These are phyloP conservation scores for Tragelaphus eurycerus DNA, from an alignment of 2,797 vertebrate species.

Conservation along the genomic window DNA sequence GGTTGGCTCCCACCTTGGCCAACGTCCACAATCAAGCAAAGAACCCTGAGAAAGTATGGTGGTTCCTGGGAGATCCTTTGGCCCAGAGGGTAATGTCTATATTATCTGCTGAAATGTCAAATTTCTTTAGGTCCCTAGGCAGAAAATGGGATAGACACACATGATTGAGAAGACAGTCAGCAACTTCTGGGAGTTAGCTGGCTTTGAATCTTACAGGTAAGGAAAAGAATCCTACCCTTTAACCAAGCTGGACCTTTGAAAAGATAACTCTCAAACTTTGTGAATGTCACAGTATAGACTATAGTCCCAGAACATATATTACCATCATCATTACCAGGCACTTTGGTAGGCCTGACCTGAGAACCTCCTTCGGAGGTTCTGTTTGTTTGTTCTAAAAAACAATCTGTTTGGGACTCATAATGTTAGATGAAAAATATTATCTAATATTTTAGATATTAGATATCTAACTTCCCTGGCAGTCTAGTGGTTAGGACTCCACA, in stretches of 20 bases:
- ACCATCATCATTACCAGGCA: neutral
- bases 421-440: neutral
- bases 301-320: neutral
- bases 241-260: conserved; percentile 2
- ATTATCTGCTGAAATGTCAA: neutral
- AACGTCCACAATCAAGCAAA: neutral
- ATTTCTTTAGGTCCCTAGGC: neutral
- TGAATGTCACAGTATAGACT: neutral
- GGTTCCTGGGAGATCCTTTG: neutral
- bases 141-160: neutral
- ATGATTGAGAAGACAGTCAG: neutral
- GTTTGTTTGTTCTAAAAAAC: neutral
- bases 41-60: neutral
- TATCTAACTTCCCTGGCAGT: neutral
- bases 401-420: neutral
- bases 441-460: neutral
- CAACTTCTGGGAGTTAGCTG: neutral
- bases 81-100: neutral
- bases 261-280: neutral
- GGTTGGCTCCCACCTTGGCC: neutral
- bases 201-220: conserved; percentile 7
- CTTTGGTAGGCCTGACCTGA: neutral
- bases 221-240: neutral
- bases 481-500: neutral
- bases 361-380: neutral